Evolutionary conservation across 2,113 vertebrate genomes (phyloP).

Genomic region (Amphiprion percula): DNA sequence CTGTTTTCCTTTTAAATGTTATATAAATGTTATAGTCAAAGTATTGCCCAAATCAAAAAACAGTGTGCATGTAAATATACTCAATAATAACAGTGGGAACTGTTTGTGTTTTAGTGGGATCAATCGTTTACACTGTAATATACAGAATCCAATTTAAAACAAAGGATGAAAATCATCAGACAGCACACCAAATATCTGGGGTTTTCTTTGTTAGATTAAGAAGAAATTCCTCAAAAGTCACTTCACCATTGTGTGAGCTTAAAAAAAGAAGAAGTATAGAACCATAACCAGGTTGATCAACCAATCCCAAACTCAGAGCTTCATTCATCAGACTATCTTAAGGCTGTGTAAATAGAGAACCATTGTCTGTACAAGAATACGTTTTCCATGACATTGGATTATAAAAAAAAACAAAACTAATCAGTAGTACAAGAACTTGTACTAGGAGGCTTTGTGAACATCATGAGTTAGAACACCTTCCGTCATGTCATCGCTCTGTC

Average conservation of each 20-base stretch:
- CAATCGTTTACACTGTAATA: neutral
- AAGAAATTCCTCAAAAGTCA: conserved; percentile 7
- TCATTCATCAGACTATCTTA: conserved; percentile 63
- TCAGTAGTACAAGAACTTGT: conserved; percentile 63
- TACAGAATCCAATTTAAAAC: neutral
- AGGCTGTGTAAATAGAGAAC: conserved; percentile 76
- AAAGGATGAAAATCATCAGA: conserved; percentile 14
- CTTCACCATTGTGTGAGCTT: neutral
- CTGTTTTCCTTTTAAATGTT: no score
- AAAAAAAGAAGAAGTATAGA: conserved; percentile 21
- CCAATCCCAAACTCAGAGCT: conserved; percentile 21
- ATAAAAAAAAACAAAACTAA: conserved; percentile 32
- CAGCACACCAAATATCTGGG: neutral
- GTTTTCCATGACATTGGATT: conserved; percentile 51
- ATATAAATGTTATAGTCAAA: no score
- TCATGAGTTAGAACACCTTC: conserved; percentile 27
- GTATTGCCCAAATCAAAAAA: neutral
- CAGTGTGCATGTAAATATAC: conserved; percentile 14
- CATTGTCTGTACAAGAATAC: conserved; percentile 68
- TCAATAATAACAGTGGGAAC: neutral
- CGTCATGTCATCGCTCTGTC: conserved; percentile 21
- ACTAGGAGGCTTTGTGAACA: conserved; percentile 58
- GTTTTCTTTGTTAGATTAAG: neutral
- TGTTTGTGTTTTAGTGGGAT: neutral
- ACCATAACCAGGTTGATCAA: conserved; percentile 16